Conservation (phyloP, 1,140 invertebrate genomes). For the Varroa destructor region DNA sequence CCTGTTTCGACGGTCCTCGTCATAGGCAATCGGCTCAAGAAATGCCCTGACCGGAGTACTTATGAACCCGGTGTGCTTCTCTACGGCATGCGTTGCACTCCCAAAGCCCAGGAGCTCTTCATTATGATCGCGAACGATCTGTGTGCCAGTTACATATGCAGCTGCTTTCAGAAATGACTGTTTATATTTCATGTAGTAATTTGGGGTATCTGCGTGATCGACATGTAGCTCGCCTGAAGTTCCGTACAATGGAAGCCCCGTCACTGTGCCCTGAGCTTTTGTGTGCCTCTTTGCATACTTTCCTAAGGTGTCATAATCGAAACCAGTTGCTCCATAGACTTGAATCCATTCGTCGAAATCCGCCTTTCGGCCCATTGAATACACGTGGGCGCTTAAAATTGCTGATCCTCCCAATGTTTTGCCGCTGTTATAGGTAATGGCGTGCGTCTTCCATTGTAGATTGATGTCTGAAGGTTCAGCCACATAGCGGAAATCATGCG, state of each 20-base stretch:
- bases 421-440: constrained; percentile 21
- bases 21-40: constrained; percentile 3
- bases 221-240: not conserved
- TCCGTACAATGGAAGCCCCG: constrained; percentile 48
- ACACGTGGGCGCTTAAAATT: constrained; percentile 10
- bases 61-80: not conserved
- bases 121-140: constrained; percentile 7
- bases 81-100: not conserved
- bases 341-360: constrained; percentile 23
- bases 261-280: constrained; percentile 52
- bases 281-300: not conserved
- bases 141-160: constrained; percentile 4
- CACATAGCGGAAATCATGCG: constrained; percentile 6
- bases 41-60: constrained; percentile 11
- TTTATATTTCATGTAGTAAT: constrained; percentile 8
- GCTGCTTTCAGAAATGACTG: constrained; percentile 7
- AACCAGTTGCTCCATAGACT: not conserved
- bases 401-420: constrained; percentile 5
- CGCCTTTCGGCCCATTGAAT: constrained; percentile 28
- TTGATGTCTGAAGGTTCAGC: constrained; percentile 7
- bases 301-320: constrained; percentile 15
- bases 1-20: not conserved
- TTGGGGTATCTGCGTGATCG: constrained; percentile 2
- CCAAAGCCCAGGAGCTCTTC: constrained; percentile 22
- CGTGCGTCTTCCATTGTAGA: constrained; percentile 6